Percentiles rank a stretch among this genome's conserved stretches.
phyloP scores from a whole-genome alignment of 2,797 vertebrate species.

The Otolemur crassicaudatus region DNA sequence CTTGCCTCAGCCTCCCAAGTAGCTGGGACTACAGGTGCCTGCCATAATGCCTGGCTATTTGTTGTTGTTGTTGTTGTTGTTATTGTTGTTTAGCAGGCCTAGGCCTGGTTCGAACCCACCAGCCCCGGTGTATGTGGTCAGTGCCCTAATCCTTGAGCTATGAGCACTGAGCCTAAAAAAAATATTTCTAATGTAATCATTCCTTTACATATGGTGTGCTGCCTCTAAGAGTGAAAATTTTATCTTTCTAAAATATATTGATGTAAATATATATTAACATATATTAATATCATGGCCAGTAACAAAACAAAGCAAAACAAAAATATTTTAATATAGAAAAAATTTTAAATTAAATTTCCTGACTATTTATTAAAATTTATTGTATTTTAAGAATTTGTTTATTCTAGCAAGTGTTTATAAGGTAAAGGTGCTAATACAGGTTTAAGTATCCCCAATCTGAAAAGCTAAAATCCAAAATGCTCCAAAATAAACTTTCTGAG shows the following conservation, averaged over 20 bases:
- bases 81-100: no score
- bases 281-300: not conserved
- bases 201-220: not conserved
- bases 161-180: not conserved
- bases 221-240: constrained; percentile 24
- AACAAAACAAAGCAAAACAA: constrained; percentile 9
- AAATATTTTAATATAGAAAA: not conserved
- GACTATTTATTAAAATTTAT: constrained; percentile 31
- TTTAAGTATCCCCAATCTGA: not conserved
- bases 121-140: no score
- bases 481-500: not conserved
- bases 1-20: no score
- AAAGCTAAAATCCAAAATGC: not conserved
- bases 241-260: not conserved
- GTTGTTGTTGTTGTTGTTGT: no score
- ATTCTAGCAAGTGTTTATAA: not conserved
- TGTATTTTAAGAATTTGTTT: not conserved
- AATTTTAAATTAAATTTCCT: constrained; percentile 22
- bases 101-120: no score
- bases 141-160: no score
- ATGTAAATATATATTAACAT: not conserved
- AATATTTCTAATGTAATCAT: constrained; percentile 13
- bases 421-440: not conserved
- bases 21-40: no score
- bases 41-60: no score